phyloP scores from a whole-genome alignment of 37 sponge, comb jelly and placozoan species.

The Haliclona indistincta region DNA sequence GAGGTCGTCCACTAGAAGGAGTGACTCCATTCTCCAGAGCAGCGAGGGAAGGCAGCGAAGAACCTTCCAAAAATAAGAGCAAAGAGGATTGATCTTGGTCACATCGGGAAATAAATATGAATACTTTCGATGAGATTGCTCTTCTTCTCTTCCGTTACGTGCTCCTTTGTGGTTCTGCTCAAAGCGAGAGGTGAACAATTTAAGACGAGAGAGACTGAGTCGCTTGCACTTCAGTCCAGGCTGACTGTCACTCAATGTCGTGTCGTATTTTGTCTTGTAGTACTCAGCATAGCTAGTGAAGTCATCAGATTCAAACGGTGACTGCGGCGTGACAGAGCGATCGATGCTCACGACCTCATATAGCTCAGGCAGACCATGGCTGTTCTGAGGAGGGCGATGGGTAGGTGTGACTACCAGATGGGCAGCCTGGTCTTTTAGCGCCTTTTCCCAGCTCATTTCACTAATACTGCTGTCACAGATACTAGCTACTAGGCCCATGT shows the following conservation, averaged over 20 bases:
- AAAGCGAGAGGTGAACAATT: constrained; percentile 60
- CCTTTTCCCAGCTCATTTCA: too few relatives aligned
- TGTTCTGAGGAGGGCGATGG: not conserved
- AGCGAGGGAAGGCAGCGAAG: constrained; percentile 80
- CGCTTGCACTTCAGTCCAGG: constrained; percentile 48
- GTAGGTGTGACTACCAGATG: not conserved
- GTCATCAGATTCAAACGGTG: constrained; percentile 5
- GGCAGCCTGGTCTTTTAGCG: too few relatives aligned
- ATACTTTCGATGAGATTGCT: not conserved
- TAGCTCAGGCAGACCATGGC: constrained; percentile 5
- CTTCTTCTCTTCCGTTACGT: not conserved
- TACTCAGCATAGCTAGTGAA: constrained; percentile 46
- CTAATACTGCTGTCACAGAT: too few relatives aligned
- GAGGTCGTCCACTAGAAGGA: constrained; percentile 65
- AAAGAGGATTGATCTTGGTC: constrained; percentile 57
- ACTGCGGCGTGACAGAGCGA: constrained; percentile 14
- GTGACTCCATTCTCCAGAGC: constrained; percentile 82
- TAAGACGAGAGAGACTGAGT: constrained; percentile 15
- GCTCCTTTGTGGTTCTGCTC: constrained; percentile 45
- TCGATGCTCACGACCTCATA: constrained; percentile 37
- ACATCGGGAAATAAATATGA: constrained; percentile 68
- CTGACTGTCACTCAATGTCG: constrained; percentile 38
- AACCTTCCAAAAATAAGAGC: constrained; percentile 53
- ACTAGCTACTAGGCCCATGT: too few relatives aligned
- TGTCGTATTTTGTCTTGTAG: constrained; percentile 50